Conservation (phyloP, 1,140 invertebrate genomes). For the Drosophila pseudoobscura region DNA sequence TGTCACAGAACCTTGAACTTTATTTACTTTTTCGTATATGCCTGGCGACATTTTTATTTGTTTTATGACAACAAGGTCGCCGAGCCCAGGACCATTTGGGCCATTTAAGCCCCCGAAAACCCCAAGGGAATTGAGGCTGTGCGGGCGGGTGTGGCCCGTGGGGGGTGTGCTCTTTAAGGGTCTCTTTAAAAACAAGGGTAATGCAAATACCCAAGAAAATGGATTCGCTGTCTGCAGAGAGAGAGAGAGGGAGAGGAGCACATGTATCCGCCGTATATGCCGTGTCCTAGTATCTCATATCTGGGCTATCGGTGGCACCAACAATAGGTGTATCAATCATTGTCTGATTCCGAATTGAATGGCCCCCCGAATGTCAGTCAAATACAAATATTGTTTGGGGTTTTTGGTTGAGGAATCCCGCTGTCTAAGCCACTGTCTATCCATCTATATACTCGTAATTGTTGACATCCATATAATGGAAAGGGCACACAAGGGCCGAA, state of each 20-base stretch:
- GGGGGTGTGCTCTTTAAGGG: slow-evolving; percentile 18
- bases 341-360: no score
- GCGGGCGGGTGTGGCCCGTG: not conserved
- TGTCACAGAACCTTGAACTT: slow-evolving; percentile 72
- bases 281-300: no score
- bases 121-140: slow-evolving; percentile 49
- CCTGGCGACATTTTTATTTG: slow-evolving; percentile 77
- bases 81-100: slow-evolving; percentile 6
- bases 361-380: no score
- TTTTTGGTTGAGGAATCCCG: not conserved
- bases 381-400: no score
- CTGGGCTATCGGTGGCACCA: not conserved
- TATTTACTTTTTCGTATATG: slow-evolving; percentile 72
- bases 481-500: slow-evolving; percentile 29
- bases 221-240: no score
- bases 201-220: no score
- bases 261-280: no score
- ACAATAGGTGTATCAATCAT: no score
- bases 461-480: slow-evolving; percentile 48
- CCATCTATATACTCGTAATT: slow-evolving; percentile 40
- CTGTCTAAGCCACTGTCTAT: slow-evolving; percentile 30
- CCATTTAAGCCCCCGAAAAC: slow-evolving; percentile 33
- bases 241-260: no score
- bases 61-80: slow-evolving; percentile 70
- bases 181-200: slow-evolving; percentile 15